Evolutionary conservation across 2,797 vertebrate species (phyloP).

Genomic region (Manis javanica): DNA sequence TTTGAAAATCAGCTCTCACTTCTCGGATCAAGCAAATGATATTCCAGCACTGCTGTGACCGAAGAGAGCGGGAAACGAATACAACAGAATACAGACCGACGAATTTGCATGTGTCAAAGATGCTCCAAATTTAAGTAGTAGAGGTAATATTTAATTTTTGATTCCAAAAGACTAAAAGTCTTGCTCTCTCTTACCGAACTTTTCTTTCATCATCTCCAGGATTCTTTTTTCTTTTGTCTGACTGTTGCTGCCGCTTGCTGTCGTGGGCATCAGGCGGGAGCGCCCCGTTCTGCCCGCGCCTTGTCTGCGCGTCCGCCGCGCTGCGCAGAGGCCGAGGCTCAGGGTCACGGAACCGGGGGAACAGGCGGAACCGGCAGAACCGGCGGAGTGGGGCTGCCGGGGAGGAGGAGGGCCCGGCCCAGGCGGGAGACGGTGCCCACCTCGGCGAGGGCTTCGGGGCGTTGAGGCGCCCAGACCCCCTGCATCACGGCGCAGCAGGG

Average conservation of each 20-base stretch:
- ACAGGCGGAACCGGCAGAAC: too few relatives aligned
- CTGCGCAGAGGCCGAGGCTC: not conserved
- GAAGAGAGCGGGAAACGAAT: not conserved
- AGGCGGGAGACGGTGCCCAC: slow-evolving; percentile 69
- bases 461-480: slow-evolving; percentile 36
- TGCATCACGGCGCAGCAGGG: not conserved
- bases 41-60: not conserved
- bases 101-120: not conserved
- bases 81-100: not conserved
- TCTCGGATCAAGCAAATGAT: too few relatives aligned
- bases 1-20: not conserved
- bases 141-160: not conserved
- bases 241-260: not conserved
- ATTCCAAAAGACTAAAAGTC: not conserved
- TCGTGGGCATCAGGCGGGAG: not conserved
- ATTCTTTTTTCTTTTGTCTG: not conserved
- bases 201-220: not conserved
- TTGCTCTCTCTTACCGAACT: not conserved
- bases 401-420: not conserved
- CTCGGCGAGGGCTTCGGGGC: slow-evolving; percentile 34
- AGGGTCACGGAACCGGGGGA: too few relatives aligned
- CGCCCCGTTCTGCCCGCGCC: slow-evolving; percentile 3
- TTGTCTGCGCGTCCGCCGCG: not conserved
- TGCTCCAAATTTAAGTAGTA: slow-evolving; percentile 29
- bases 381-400: not conserved